phyloP scores from a whole-genome alignment of 1,140 invertebrate species.

The Pseudomyrmex concolor region DNA sequence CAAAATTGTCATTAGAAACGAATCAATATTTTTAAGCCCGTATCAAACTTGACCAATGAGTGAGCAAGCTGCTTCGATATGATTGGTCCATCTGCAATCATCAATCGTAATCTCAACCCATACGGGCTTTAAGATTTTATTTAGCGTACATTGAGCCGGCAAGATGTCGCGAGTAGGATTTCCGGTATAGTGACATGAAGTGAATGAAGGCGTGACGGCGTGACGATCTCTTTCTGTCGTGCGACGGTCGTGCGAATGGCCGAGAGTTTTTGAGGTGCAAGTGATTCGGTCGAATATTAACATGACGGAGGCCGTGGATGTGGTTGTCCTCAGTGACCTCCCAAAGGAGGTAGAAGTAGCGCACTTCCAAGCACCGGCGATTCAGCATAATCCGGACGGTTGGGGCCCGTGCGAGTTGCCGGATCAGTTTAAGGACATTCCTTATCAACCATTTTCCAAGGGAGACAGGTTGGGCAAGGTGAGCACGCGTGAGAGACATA shows the following conservation, averaged over 20 bases:
- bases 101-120: no score
- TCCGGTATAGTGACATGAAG: neutral
- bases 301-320: slow-evolving; percentile 67
- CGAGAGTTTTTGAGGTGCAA: neutral
- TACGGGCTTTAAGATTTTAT: neutral
- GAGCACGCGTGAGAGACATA: slow-evolving; percentile 55
- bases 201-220: no score
- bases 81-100: neutral
- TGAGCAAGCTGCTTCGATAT: neutral
- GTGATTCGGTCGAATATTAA: neutral
- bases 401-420: slow-evolving; percentile 98
- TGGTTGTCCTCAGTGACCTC: slow-evolving; percentile 57
- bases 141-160: no score
- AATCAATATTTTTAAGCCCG: neutral
- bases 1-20: no score
- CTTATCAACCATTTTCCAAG: slow-evolving; percentile 99
- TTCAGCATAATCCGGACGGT: slow-evolving; percentile 95
- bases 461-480: slow-evolving; percentile 97
- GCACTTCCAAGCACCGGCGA: slow-evolving; percentile 89
- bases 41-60: no score
- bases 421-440: slow-evolving; percentile 98
- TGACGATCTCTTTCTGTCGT: no score
- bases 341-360: slow-evolving; percentile 75
- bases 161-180: slow-evolving; percentile 23
- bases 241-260: no score